A percentile compares a stretch with the other conserved stretches of the same genome.
Evolutionary conservation across 1,140 invertebrate genomes (phyloP).

Genomic region (Drosophila rhopaloa): DNA sequence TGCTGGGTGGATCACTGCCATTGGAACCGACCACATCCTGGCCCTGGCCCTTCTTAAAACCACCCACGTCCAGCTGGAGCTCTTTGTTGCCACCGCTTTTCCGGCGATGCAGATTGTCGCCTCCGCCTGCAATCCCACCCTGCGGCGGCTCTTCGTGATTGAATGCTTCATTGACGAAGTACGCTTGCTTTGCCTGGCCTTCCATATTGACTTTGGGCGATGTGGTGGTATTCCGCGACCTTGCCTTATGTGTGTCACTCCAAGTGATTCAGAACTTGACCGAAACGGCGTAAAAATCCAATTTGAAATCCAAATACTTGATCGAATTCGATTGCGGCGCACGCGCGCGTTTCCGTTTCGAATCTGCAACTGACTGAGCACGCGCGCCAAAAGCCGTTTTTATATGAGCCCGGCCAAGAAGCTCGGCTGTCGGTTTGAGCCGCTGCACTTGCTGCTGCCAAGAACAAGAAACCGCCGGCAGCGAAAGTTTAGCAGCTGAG

Average conservation of each 20-base stretch:
- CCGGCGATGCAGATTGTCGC: slow-evolving; percentile 63
- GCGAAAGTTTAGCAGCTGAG: slow-evolving; percentile 73
- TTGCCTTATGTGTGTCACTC: slow-evolving; percentile 69
- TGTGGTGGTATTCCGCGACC: slow-evolving; percentile 29
- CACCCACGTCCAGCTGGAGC: slow-evolving; percentile 60
- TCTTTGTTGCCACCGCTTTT: slow-evolving; percentile 73
- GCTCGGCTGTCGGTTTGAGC: slow-evolving; percentile 36
- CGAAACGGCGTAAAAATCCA: slow-evolving; percentile 24
- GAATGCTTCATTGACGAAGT: slow-evolving; percentile 79
- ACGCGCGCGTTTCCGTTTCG: slow-evolving; percentile 76
- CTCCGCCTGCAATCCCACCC: slow-evolving; percentile 29
- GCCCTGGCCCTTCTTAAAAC: slow-evolving; percentile 45
- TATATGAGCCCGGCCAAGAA: slow-evolving; percentile 60
- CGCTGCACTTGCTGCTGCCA: slow-evolving; percentile 38
- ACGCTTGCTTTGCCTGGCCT: slow-evolving; percentile 77
- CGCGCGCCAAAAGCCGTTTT: slow-evolving; percentile 73
- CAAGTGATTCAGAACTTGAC: slow-evolving; percentile 62
- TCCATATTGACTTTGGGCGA: slow-evolving; percentile 51
- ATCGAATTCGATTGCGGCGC: slow-evolving; percentile 51
- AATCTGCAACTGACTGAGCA: slow-evolving; percentile 79
- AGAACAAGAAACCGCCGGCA: slow-evolving; percentile 68
- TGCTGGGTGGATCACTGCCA: slow-evolving; percentile 38
- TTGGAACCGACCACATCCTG: slow-evolving; percentile 14
- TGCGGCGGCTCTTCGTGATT: slow-evolving; percentile 55
- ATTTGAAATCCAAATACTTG: slow-evolving; percentile 42